Base-by-base conservation (phyloP, 1,140 invertebrate genomes). In the Apolygus lucorum region DNA sequence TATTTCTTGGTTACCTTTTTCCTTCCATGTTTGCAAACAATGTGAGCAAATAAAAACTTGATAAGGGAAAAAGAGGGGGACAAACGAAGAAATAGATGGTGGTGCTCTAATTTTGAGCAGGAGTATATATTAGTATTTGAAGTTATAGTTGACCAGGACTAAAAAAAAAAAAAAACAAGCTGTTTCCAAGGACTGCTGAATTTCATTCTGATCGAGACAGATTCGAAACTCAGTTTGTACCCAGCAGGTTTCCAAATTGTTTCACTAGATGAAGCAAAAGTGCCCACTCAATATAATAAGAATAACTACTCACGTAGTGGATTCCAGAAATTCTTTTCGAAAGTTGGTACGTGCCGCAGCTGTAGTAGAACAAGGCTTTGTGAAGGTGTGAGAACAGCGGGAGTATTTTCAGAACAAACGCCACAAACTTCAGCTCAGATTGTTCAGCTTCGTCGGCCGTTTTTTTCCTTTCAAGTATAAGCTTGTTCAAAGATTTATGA, bases 291-390 rank as follows among this genome's bases (percentile, higher is more conserved):
- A n/a, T n/a, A 42, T 42, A 42, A 42, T 42, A 42, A 17, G 34
- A 42, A 42, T 8, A 4, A 42, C 4, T 42, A 59, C 54, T 59
- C 22, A 59, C 65, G 1, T 34, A 62, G 24, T 69, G 52, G 28
- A 24, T 70, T 21, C 71, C 68, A n/a, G 34, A 49, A 64, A 67
- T 21, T 59, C 25, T 34, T n/a, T 27, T 29, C 54, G 42, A 59
- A 13, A 59, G 4, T 4, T 59, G 54, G 22, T 59, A 59, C 4
- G 54, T 59, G 8, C 54, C 54, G 22, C 11, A 4, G 11, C 54
- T 22, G 22, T 4, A 59, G 54, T 17, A 59, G 22, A 59, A 59
- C 54, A 59, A 24, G 8, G 54, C 54, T 22, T 59, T 59, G 54
- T 59, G 54, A 8, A 59, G 22, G 22, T 59, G 54, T 4, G 11